Evolutionary conservation across 2,888 invertebrate species (phyloP).

Genomic region (Syrphus vitripennis): DNA sequence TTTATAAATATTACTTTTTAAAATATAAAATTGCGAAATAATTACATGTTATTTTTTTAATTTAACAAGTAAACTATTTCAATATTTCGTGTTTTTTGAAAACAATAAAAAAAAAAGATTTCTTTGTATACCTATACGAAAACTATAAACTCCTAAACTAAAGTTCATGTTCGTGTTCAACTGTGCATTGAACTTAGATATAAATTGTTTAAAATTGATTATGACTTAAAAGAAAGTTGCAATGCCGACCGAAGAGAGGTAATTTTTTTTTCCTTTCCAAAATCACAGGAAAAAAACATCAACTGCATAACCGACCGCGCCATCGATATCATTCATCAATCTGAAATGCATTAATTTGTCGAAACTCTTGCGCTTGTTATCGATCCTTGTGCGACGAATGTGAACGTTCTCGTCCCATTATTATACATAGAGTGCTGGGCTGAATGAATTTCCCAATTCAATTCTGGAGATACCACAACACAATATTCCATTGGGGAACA

Average conservation of each 20-base stretch:
- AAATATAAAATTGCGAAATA: no score
- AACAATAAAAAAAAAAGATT: no score
- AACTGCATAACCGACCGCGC: neutral
- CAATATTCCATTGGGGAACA: conserved; percentile 26
- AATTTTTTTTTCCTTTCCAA: neutral
- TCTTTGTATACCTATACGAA: no score
- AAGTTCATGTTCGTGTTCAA: no score
- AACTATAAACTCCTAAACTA: no score
- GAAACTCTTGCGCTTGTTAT: conserved; percentile 68
- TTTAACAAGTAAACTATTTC: no score
- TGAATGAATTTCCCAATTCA: conserved; percentile 50
- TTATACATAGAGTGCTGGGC: neutral
- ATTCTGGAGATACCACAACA: conserved; percentile 37
- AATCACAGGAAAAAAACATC: neutral
- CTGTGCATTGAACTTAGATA: neutral
- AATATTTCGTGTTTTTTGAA: no score
- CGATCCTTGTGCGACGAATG: conserved; percentile 54
- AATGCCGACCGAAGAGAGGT: neutral
- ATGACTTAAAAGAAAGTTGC: neutral
- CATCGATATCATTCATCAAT: conserved; percentile 55
- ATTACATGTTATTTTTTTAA: no score
- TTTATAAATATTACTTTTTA: no score
- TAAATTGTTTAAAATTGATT: neutral
- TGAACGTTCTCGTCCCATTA: conserved; percentile 40
- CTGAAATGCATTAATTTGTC: conserved; percentile 70